These are phyloP conservation scores for Thamnophis elegans DNA, from an alignment of 2,797 vertebrate genomes.

Conservation along the genomic window DNA sequence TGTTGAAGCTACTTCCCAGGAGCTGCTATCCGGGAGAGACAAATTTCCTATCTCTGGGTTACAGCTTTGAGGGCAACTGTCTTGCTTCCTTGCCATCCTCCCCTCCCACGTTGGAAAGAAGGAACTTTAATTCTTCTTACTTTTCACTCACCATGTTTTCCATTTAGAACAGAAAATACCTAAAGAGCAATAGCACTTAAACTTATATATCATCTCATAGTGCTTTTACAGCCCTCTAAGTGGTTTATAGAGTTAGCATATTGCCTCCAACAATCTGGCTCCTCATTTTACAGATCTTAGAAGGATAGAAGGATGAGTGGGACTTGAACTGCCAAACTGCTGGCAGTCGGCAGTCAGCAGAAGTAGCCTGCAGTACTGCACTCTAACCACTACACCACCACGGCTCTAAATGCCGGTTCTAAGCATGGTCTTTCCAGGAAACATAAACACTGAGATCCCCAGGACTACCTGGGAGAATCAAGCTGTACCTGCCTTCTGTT, in stretches of 20 bases:
- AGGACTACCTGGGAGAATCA: neutral
- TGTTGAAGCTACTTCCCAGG: neutral
- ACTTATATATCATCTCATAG: too few species aligned
- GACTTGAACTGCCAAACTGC: too few species aligned
- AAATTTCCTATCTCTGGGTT: neutral
- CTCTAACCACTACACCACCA: too few species aligned
- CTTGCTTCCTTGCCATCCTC: neutral
- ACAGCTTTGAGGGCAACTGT: neutral
- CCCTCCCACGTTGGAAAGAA: neutral
- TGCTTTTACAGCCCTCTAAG: too few species aligned
- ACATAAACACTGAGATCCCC: neutral
- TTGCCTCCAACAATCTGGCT: too few species aligned
- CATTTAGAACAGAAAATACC: neutral
- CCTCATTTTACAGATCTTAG: too few species aligned
- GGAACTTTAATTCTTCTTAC: neutral
- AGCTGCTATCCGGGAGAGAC: neutral
- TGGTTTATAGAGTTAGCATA: too few species aligned
- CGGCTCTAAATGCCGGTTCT: neutral
- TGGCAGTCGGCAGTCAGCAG: too few species aligned
- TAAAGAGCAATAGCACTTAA: too few species aligned
- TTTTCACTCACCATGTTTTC: neutral
- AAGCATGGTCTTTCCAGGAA: neutral
- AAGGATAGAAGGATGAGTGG: too few species aligned
- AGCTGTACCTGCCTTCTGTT: too few species aligned
- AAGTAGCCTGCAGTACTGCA: too few species aligned